Base-by-base conservation (phyloP, 2,113 vertebrate species). In the Narcine bancroftii region DNA sequence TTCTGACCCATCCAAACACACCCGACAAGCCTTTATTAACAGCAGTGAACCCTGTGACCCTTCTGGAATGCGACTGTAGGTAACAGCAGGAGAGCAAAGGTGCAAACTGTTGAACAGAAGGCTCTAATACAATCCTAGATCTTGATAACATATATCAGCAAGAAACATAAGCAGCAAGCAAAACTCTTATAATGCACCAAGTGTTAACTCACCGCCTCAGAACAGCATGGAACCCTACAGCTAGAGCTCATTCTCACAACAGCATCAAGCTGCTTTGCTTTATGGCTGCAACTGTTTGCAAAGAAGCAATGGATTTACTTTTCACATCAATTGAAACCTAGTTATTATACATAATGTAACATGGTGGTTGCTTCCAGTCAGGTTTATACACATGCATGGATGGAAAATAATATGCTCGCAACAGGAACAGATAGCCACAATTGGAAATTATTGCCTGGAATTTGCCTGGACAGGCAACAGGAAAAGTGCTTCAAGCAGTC, bases 201-300 rank as follows among this genome's bases (percentile, higher is more conserved):
- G 53, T 87, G 81, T 87, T 36, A 87, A 87, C 81, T 60, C 56
- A 87, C 81, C 60, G 81, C 81, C 53, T 36, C n/a, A 87, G 56
- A 60, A 56, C 81, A 60, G 50, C 53, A 60, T 87, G n/a, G 56
- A 87, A n/a, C 53, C 81, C n/a, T 87, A 39, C 33, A 87, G 81
- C 81, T 60, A 87, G 81, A 87, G 56, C 53, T 9, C 6, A 21
- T 13, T 87, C 15, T 87, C 81, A 87, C 53, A 60, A 60, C 53
- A 85, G 81, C 81, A 60, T 19, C 81, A 60, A 60, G 81, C 50
- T 63, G 81, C 81, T 87, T 21, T 87, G 53, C n/a, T 87, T 60
- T 9, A 19, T n/a, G n/a, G 81, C 53, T 87, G 17, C 81, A 87
- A n/a, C 6, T 39, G n/a, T n/a, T 60, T 87, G 81, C 81, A 60